phyloP scores from a whole-genome alignment of 2,113 vertebrate genomes.

The Aramus guarauna region DNA sequence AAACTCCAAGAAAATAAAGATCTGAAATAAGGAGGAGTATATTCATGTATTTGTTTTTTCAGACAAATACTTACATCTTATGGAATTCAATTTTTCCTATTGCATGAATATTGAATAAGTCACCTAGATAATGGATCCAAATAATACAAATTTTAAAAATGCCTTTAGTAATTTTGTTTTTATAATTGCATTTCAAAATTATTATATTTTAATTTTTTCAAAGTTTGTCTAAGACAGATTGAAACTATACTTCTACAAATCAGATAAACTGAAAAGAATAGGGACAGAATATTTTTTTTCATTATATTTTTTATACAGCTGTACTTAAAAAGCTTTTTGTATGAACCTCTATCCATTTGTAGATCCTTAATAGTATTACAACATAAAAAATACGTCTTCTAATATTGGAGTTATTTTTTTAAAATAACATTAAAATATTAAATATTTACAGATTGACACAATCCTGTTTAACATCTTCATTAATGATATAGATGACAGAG shows the following conservation, averaged over 20 bases:
- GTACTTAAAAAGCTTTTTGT: not conserved
- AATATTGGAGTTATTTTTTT: not conserved
- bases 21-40: not conserved
- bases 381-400: not conserved
- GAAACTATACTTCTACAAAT: not conserved
- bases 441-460: not conserved
- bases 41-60: not conserved
- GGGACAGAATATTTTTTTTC: not conserved
- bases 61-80: not conserved
- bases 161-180: not conserved
- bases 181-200: not conserved
- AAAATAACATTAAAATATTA: not conserved
- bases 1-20: not conserved
- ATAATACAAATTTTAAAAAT: not conserved
- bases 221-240: not conserved
- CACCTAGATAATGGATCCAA: not conserved
- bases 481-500: not conserved
- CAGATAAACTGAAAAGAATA: not conserved
- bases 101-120: not conserved
- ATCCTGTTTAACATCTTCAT: not conserved
- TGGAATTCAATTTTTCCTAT: not conserved
- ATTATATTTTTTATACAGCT: not conserved
- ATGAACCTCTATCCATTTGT: not conserved
- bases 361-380: not conserved
- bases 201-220: not conserved